Conservation (phyloP, 1,140 invertebrate species). For the Lepidurus couesii region DNA sequence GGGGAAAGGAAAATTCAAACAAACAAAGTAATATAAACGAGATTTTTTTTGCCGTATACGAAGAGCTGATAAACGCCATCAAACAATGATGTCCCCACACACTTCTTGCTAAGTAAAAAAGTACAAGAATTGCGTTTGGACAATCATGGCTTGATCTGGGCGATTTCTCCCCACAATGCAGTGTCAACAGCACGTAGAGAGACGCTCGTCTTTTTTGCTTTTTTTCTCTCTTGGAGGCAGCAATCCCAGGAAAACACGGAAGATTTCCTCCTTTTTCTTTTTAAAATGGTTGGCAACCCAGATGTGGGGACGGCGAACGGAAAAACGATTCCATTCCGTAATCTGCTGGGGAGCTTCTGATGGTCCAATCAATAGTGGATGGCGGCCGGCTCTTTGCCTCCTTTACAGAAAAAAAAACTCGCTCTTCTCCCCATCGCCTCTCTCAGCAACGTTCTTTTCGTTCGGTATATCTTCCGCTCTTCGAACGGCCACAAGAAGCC, state of each 20-base stretch:
- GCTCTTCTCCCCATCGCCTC: background rate
- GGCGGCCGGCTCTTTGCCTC: background rate
- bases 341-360: constrained; percentile 1
- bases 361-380: constrained; percentile 22
- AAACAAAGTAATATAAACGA: background rate
- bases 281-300: background rate
- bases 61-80: background rate
- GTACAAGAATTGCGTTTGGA: constrained; percentile 19
- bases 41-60: background rate
- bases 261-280: no score
- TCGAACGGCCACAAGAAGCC: background rate
- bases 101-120: background rate
- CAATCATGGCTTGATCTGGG: constrained; percentile 8
- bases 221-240: no score
- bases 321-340: constrained; percentile 15
- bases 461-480: background rate
- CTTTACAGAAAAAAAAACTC: background rate
- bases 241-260: no score
- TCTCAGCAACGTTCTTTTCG: background rate
- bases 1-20: background rate
- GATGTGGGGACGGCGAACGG: constrained; percentile 6
- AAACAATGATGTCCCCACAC: constrained; percentile 21
- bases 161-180: background rate
- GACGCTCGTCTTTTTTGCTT: no score
- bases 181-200: no score